Conservation (phyloP, 1,140 invertebrate genomes). For the Hetaerina americana region DNA sequence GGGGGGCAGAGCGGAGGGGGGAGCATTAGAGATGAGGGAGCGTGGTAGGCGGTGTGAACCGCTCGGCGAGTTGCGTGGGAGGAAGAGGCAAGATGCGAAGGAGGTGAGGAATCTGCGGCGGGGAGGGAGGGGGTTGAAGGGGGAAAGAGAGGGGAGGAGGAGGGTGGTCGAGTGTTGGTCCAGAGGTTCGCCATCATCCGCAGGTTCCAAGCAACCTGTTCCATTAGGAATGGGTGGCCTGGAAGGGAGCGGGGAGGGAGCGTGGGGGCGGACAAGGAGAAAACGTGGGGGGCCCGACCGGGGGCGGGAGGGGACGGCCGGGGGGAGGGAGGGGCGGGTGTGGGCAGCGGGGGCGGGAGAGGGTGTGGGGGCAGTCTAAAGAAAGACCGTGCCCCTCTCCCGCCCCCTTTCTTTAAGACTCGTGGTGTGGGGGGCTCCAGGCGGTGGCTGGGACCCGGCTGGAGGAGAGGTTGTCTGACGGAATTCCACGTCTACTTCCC, state of each 20-base stretch:
- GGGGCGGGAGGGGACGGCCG: too few relatives aligned
- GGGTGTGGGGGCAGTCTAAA: conserved; percentile 23
- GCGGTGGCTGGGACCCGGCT: too few relatives aligned
- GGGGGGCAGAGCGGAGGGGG: too few relatives aligned
- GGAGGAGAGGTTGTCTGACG: too few relatives aligned
- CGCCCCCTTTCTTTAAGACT: too few relatives aligned
- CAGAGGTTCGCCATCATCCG: too few relatives aligned
- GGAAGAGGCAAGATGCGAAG: neutral
- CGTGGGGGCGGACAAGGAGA: neutral
- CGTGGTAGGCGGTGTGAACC: too few relatives aligned
- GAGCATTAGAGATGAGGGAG: too few relatives aligned
- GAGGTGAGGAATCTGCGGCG: conserved; percentile 7
- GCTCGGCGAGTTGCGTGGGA: too few relatives aligned
- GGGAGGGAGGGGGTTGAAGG: conserved; percentile 11
- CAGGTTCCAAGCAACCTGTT: conserved; percentile 10
- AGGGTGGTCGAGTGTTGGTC: neutral
- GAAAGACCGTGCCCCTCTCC: too few relatives aligned
- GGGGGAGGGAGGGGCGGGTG: conserved; percentile 2
- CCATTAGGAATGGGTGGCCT: neutral
- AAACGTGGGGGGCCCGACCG: conserved; percentile 4
- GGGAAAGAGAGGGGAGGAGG: conserved; percentile 10
- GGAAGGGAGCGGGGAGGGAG: neutral
- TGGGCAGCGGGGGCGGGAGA: conserved; percentile 2
- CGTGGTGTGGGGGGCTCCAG: too few relatives aligned
- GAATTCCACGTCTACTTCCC: too few relatives aligned